Evolutionary conservation across 2,113 vertebrate species (phyloP).

Genomic region (Phodopus roborovskii): DNA sequence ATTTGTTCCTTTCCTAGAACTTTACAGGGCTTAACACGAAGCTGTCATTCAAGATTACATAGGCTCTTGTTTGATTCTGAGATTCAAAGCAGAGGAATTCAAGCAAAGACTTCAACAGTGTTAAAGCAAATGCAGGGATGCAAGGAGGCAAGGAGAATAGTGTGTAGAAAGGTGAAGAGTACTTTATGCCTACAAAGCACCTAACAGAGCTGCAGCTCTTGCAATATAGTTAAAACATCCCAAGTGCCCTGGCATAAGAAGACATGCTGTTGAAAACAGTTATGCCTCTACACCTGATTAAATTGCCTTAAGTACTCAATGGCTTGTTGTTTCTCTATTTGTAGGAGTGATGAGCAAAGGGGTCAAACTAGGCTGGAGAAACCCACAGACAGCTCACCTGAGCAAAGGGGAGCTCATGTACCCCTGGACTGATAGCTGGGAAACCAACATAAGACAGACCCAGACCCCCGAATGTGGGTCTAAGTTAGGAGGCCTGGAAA

Average conservation of each 20-base stretch:
- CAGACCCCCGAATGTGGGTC: too few relatives aligned
- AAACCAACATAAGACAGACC: too few relatives aligned
- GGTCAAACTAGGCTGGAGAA: too few relatives aligned
- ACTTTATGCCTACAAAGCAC: not conserved
- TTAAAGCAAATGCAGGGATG: not conserved
- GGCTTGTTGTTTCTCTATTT: not conserved
- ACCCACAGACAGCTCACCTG: too few relatives aligned
- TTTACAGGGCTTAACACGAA: not conserved
- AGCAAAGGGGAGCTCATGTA: too few relatives aligned
- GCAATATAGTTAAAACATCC: not conserved
- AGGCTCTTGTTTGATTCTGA: not conserved
- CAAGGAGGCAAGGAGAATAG: not conserved
- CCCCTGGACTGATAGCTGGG: too few relatives aligned
- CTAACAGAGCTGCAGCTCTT: not conserved
- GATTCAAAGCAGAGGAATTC: not conserved
- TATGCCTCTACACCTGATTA: not conserved
- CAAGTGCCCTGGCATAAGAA: not conserved
- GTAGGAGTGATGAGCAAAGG: too few relatives aligned
- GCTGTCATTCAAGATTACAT: not conserved
- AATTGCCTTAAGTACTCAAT: not conserved
- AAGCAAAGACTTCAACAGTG: not conserved
- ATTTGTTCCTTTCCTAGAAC: not conserved
- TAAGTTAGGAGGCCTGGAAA: too few relatives aligned
- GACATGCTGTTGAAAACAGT: not conserved
- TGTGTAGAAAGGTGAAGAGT: not conserved